Percentiles rank a stretch among this genome's conserved stretches.
These are phyloP conservation scores for Onthophagus taurus DNA, from an alignment of 1,140 invertebrate genomes.

Conservation along the genomic window DNA sequence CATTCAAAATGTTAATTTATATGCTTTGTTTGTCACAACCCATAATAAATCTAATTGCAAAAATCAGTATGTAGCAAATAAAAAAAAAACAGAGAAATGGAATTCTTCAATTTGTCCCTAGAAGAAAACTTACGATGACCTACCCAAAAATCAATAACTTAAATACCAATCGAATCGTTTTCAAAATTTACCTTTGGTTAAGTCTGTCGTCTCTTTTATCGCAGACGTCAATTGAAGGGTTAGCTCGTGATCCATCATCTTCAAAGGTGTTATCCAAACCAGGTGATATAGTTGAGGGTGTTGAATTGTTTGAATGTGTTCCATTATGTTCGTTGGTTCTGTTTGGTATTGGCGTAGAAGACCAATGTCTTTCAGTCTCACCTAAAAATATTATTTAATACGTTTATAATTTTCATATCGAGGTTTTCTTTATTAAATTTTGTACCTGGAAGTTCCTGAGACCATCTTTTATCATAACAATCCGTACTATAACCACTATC, in stretches of 20 bases:
- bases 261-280: conserved; percentile 43
- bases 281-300: conserved; percentile 51
- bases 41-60: too few species aligned
- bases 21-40: too few species aligned
- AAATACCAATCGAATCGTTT: too few species aligned
- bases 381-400: conserved; percentile 12
- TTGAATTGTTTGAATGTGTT: conserved; percentile 45
- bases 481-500: conserved; percentile 83
- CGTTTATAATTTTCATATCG: conserved; percentile 1
- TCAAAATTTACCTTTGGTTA: not conserved
- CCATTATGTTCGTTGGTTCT: conserved; percentile 39
- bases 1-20: too few species aligned
- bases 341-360: conserved; percentile 40
- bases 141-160: too few species aligned
- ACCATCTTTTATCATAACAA: conserved; percentile 72
- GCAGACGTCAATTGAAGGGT: not conserved
- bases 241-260: conserved; percentile 29
- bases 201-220: not conserved
- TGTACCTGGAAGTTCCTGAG: conserved; percentile 58
- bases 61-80: too few species aligned
- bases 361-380: conserved; percentile 28
- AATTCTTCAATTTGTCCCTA: not conserved
- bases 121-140: not conserved
- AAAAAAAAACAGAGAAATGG: too few species aligned
- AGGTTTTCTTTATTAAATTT: not conserved